Percentiles rank a stretch among this genome's conserved stretches.
phyloP scores from a whole-genome alignment of 2,888 invertebrate genomes.

The Apamea sordens region DNA sequence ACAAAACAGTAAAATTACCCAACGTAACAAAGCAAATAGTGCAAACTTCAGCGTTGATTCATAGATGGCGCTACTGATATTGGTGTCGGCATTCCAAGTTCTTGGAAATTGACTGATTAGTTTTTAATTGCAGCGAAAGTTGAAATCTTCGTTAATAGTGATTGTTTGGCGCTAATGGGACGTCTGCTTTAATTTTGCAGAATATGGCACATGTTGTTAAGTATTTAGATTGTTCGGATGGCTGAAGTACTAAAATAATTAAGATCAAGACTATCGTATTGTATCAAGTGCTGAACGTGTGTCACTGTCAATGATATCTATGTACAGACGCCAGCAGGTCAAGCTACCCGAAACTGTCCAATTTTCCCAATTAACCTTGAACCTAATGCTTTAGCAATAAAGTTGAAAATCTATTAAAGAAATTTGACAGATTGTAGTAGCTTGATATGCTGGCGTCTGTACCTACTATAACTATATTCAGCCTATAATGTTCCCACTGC shows the following conservation, averaged over 20 bases:
- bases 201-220: constrained; percentile 36
- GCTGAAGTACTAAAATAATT: constrained; percentile 11
- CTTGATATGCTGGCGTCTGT: no score
- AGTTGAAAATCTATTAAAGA: no score
- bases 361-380: no score
- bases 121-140: constrained; percentile 67
- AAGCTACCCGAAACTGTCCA: no score
- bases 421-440: no score
- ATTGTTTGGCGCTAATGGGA: constrained; percentile 47
- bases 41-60: constrained; percentile 6
- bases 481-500: neutral
- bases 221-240: constrained; percentile 6
- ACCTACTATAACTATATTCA: neutral
- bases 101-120: constrained; percentile 60
- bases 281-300: neutral
- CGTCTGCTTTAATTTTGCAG: constrained; percentile 32
- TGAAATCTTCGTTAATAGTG: constrained; percentile 50
- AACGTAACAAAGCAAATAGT: constrained; percentile 5
- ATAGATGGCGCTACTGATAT: constrained; percentile 66
- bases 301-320: no score
- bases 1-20: neutral
- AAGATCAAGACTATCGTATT: neutral
- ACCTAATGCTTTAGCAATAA: no score
- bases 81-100: constrained; percentile 40
- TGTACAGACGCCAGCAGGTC: no score